Base-by-base conservation (phyloP, 1,140 invertebrate species). In the Caenorhabditis remanei region DNA sequence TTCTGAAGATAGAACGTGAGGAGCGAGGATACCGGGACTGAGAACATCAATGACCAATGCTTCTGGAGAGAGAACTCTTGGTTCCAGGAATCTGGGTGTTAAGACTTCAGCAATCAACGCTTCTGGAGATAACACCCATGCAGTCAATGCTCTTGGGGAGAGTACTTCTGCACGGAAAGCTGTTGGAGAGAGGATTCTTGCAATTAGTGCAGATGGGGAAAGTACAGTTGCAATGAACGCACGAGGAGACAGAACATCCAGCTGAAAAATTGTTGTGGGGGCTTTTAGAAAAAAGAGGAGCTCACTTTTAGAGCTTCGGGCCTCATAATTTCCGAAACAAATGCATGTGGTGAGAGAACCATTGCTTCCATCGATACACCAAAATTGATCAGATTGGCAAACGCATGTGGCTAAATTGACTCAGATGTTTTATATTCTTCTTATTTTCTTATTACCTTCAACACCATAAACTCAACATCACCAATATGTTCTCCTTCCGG, bases 91-190 rank as follows among this genome's bases (percentile, higher is more conserved):
- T 40, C 75, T 24, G 8, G 88, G 88, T 48, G 87, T 88, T 19
- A 89, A 46, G 4, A 89, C 85, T 82, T 89, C 87, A 40, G 85
- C 65, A 41, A 89, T 85, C 4, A 89, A 48, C 53, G 88, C 88
- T 88, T 88, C 87, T 24, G 88, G 88, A 16, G 88, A 89, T 5
- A 89, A 56, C 7, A 89, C 82, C 67, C 83, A 89, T 21, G 88
- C 63, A 43, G 82, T 84, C 7, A 89, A 84, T 9, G 88, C 88
- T 79, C 88, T 79, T 41, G 88, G 88, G 14, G 88, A 88, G 7
- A 89, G 56, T 0, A 89, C 87, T 85, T 89, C 88, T n/a, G 88
- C 87, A 41, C 87, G 56, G 56, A 89, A 86, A 9, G 88, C 88
- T n/a, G 88, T 61, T 21, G 88, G 88, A 14, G 87, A 85, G n/a